Percentiles rank a stretch among this genome's conserved stretches.
phyloP scores from a whole-genome alignment of 2,113 vertebrate genomes.

The Xerus inauris region DNA sequence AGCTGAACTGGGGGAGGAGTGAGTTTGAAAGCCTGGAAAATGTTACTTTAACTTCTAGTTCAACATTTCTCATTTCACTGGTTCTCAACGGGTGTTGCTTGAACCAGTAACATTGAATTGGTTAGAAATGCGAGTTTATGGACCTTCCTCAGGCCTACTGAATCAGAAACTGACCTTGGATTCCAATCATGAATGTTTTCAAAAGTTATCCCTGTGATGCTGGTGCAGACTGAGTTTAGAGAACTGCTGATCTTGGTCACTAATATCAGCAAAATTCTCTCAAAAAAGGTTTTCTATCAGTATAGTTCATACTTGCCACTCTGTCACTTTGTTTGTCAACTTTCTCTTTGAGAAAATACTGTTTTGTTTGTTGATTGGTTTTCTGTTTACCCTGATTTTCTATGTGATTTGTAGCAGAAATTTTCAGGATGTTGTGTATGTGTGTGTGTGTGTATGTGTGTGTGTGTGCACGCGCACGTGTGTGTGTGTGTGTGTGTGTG shows the following conservation, averaged over 20 bases:
- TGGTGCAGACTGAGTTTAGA: background rate
- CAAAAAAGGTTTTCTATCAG: background rate
- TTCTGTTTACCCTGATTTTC: background rate
- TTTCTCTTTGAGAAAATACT: background rate
- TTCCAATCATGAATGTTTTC: background rate
- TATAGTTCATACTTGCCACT: background rate
- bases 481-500: too few relatives aligned
- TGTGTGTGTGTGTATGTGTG: background rate
- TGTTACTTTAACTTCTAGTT: background rate
- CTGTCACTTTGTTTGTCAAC: background rate
- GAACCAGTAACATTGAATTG: background rate
- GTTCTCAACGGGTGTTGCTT: background rate
- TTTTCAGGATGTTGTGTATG: background rate
- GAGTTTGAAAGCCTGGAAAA: background rate
- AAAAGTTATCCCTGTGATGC: background rate
- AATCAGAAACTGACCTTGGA: background rate
- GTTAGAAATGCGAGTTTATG: background rate
- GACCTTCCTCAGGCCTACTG: background rate
- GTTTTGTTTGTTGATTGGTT: background rate
- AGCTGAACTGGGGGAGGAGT: background rate
- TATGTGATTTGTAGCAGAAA: background rate
- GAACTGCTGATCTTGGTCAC: background rate
- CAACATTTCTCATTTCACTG: background rate
- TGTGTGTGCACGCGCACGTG: background rate
- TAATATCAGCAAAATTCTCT: background rate